Conservation (phyloP, 2,888 invertebrate species). For the Didymodactylos carnosus region DNA sequence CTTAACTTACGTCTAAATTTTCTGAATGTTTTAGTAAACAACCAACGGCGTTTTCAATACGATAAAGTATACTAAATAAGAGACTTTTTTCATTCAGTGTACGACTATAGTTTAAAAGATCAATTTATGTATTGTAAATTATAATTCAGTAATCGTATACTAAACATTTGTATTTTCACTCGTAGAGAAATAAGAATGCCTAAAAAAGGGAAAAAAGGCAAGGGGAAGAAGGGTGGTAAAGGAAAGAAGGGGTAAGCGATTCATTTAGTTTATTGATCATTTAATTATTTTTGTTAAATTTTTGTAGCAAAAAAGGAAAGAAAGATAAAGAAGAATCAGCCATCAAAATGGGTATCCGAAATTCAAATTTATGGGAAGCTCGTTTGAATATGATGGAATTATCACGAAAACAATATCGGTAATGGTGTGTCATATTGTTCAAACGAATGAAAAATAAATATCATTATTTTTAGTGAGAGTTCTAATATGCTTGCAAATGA, state of each 20-base stretch:
- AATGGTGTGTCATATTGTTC: not conserved
- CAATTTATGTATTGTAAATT: too few relatives aligned
- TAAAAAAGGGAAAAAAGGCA: not conserved
- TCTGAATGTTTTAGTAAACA: too few relatives aligned
- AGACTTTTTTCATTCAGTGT: too few relatives aligned
- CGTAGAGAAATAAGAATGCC: too few relatives aligned
- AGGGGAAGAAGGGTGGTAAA: not conserved
- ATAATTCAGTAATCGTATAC: too few relatives aligned
- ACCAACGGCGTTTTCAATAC: too few relatives aligned
- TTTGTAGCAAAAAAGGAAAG: constrained; percentile 2
- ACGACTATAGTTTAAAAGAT: too few relatives aligned
- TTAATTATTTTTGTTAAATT: not conserved
- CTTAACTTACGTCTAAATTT: too few relatives aligned
- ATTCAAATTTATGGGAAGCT: constrained; percentile 29
- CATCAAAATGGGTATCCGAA: constrained; percentile 25
- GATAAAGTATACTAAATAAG: too few relatives aligned
- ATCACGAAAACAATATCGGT: not conserved
- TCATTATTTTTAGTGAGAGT: constrained; percentile 23
- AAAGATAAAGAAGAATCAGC: constrained; percentile 20
- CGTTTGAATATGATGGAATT: constrained; percentile 1
- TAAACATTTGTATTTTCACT: too few relatives aligned
- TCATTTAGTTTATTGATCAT: not conserved
- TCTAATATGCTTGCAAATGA: constrained; percentile 26
- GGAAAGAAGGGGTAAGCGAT: not conserved
- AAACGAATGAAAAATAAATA: not conserved